Percentiles rank a stretch among this genome's conserved stretches.
These are phyloP conservation scores for Dioctria linearis DNA, from an alignment of 2,888 invertebrate species.

Conservation along the genomic window DNA sequence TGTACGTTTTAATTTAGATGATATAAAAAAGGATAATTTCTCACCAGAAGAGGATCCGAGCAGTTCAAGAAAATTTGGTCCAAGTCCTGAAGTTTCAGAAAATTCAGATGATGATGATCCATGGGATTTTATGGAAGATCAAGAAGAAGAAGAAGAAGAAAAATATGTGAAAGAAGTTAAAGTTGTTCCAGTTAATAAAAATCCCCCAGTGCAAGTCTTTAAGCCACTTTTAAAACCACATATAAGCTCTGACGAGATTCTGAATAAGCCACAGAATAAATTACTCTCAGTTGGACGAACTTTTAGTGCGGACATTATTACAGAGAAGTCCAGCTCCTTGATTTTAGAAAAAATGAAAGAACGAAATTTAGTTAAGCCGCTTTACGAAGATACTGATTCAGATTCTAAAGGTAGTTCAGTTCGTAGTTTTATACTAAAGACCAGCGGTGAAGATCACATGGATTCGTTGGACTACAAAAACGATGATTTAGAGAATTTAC, in stretches of 20 bases:
- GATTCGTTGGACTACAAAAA: slow-evolving; percentile 71
- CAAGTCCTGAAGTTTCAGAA: slow-evolving; percentile 66
- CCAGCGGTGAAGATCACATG: slow-evolving; percentile 68
- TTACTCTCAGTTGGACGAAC: slow-evolving; percentile 37
- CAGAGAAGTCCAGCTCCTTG: slow-evolving; percentile 57
- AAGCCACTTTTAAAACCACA: slow-evolving; percentile 49
- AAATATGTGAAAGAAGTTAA: slow-evolving; percentile 69
- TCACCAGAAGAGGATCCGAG: slow-evolving; percentile 66
- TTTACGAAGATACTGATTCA: slow-evolving; percentile 70
- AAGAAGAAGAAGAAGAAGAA: slow-evolving; percentile 64
- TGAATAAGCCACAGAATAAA: slow-evolving; percentile 48
- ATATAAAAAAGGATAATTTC: slow-evolving; percentile 61
- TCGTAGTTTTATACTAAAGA: slow-evolving; percentile 67
- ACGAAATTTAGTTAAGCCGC: slow-evolving; percentile 63
- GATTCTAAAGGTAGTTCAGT: slow-evolving; percentile 69
- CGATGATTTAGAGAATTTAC: slow-evolving; percentile 73
- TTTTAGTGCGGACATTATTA: slow-evolving; percentile 61
- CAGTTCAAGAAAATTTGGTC: slow-evolving; percentile 63
- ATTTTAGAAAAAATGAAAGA: slow-evolving; percentile 66
- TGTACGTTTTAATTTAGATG: slow-evolving; percentile 77
- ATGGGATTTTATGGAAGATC: slow-evolving; percentile 64
- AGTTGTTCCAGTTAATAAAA: slow-evolving; percentile 68
- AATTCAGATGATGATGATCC: slow-evolving; percentile 65
- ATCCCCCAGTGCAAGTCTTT: slow-evolving; percentile 55
- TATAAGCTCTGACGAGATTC: slow-evolving; percentile 51